A percentile compares a stretch with the other conserved stretches of the same genome.
Evolutionary conservation across 2,797 vertebrate species (phyloP).

Genomic region (Petrocephalus schoutedeni): DNA sequence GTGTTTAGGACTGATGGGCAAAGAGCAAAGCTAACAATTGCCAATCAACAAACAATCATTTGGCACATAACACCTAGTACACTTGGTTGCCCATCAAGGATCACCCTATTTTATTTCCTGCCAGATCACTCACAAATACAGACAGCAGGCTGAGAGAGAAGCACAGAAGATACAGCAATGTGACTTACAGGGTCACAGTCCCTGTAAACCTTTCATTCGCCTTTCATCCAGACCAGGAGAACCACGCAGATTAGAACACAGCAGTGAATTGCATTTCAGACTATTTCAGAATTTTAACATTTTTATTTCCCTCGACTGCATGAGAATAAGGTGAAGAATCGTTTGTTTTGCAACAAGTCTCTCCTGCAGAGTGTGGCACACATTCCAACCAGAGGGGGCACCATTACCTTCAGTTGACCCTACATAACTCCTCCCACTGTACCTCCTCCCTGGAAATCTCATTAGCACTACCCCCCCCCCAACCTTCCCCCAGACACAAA

Average conservation of each 20-base stretch:
- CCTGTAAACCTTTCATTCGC: background rate
- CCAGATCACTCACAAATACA: background rate
- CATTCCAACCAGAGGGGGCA: slow-evolving; percentile 73
- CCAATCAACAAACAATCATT: background rate
- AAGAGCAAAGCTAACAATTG: background rate
- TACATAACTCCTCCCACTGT: slow-evolving; percentile 38
- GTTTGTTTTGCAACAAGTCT: slow-evolving; percentile 22
- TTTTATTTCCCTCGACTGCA: background rate
- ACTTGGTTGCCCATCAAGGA: background rate
- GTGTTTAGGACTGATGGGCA: background rate
- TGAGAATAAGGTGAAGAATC: background rate
- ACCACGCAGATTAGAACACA: too few relatives aligned
- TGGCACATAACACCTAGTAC: background rate
- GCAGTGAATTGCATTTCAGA: background rate
- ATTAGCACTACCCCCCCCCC: slow-evolving; percentile 40
- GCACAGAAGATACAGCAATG: background rate
- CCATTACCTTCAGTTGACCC: slow-evolving; percentile 58
- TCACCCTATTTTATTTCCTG: background rate
- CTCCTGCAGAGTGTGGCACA: slow-evolving; percentile 46
- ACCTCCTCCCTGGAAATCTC: slow-evolving; percentile 59
- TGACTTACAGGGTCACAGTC: background rate
- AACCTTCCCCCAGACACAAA: slow-evolving; percentile 27
- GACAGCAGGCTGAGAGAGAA: background rate
- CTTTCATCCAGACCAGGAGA: background rate
- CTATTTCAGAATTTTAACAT: background rate